Base-by-base conservation (phyloP, 2,797 vertebrate genomes). In the Pangasius djambal region DNA sequence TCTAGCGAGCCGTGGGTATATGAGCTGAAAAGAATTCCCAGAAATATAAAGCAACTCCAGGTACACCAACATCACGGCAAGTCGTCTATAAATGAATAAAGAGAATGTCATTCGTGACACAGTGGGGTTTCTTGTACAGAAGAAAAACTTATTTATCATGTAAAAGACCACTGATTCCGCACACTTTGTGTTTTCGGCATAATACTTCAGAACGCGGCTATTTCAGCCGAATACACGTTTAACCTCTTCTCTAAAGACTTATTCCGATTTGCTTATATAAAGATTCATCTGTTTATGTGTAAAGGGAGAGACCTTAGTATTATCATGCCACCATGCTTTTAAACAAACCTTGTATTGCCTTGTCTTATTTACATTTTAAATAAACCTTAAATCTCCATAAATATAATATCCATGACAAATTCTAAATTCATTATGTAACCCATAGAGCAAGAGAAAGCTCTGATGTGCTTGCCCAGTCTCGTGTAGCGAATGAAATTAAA, bases 21-120 rank as follows among this genome's bases (percentile, higher is more conserved):
- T 25, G 13, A 70, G n/a, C 16, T 59, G 31, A 74, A 20, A 31
- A 65, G 69, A 74, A 18, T 25, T 40, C n/a, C 20, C 37, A 74
- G 57, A 34, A 34, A 61, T 15, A 40, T 34, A 83, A 40, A 55
- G 6, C 37, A 15, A 31, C 63, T 83, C 12, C 18, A 77, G 22
- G 8, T 52, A 16, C 31, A 59, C 0, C 37, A 65, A 81, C 77
- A 86, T 72, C 28, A 50, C 44, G n/a, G 67, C 18, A 31, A 37
- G 6, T 2, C 48, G 48, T 2, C 28, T 37, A 75, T 63, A 81
- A 70, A 59, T 55, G 50, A 18, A 34, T 70, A 16, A 28, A 70
- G 83, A 86, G 52, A 86, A 37, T 52, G 74, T 70, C 28, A 72
- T 50, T 79, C 3, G 28, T 72, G 37, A 72, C 84, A 81, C 18